These are phyloP conservation scores for Dione juno DNA, from an alignment of 2,888 invertebrate genomes.

Conservation along the genomic window DNA sequence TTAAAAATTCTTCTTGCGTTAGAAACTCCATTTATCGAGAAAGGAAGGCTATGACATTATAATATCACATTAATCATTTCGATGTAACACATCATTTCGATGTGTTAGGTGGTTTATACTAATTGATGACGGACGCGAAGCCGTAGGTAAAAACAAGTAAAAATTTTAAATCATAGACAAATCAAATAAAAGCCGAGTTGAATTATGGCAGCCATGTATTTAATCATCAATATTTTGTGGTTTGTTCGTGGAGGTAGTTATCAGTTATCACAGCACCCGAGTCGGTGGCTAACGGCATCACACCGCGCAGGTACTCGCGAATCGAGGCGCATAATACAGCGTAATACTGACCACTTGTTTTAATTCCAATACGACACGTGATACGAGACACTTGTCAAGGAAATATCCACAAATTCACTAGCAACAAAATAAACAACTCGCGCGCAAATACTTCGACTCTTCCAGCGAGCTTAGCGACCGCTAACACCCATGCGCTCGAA, in stretches of 20 bases:
- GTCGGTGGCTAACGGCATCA: constrained; percentile 1
- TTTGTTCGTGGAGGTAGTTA: not conserved
- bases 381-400: not conserved
- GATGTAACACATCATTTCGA: too few species aligned
- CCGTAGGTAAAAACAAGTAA: not conserved
- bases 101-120: too few species aligned
- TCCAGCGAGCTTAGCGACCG: not conserved
- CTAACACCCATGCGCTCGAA: not conserved
- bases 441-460: not conserved
- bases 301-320: not conserved
- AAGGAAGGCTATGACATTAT: too few species aligned
- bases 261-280: not conserved
- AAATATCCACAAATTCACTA: not conserved
- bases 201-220: not conserved
- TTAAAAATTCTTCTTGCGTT: too few species aligned
- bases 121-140: not conserved
- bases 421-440: not conserved
- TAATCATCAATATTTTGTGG: not conserved
- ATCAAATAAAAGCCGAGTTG: not conserved
- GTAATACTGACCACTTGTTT: not conserved
- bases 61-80: too few species aligned
- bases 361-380: not conserved
- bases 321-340: not conserved
- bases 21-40: too few species aligned
- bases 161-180: not conserved